A percentile compares a stretch with the other conserved stretches of the same genome.
Evolutionary conservation across 1,140 invertebrate genomes (phyloP).

Genomic region (Cydia amplana): DNA sequence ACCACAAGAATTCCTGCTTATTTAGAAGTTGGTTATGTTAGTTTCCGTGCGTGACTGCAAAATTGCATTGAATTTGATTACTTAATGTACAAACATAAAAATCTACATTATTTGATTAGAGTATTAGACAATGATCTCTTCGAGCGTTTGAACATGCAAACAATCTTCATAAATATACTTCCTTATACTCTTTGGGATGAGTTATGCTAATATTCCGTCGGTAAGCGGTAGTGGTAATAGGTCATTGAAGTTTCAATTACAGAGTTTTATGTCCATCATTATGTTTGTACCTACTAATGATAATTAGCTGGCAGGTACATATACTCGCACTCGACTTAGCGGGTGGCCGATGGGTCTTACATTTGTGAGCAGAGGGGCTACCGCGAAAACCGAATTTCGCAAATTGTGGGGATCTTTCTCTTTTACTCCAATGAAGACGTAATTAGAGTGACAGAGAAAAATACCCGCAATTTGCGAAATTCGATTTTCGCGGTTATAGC

Average conservation of each 20-base stretch:
- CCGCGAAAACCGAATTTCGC: no score
- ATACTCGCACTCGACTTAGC: background rate
- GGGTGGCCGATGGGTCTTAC: background rate
- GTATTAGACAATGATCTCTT: background rate
- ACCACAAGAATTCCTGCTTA: background rate
- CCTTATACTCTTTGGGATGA: background rate
- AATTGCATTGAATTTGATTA: background rate
- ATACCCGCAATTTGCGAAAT: no score
- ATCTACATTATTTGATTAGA: background rate
- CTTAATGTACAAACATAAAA: background rate
- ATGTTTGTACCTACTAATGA: background rate
- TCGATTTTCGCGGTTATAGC: no score
- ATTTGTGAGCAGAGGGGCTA: background rate
- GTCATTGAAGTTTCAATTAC: slow-evolving; percentile 5
- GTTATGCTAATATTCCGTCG: background rate
- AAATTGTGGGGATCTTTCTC: no score
- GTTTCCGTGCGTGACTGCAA: background rate
- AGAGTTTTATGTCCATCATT: slow-evolving; percentile 2
- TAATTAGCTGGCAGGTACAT: slow-evolving; percentile 1
- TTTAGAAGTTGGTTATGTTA: background rate
- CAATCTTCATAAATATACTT: background rate
- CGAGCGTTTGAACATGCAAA: background rate
- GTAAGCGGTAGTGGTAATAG: background rate
- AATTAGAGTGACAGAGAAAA: no score
- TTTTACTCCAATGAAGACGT: no score